Conservation (phyloP, 2,113 vertebrate species). For the Gallinago undulata region DNA sequence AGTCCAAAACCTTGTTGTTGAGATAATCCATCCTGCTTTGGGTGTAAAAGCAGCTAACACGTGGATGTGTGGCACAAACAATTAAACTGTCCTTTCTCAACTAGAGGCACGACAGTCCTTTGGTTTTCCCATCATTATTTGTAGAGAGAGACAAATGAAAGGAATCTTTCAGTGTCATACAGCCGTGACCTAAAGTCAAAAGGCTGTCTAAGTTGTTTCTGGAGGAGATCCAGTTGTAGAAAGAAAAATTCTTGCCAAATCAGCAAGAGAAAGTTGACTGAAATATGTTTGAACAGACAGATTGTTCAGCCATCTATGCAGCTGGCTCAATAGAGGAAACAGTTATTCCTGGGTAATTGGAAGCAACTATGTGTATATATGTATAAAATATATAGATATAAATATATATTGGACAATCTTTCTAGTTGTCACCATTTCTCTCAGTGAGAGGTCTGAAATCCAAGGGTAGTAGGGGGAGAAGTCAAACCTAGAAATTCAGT, state of each 20-base stretch:
- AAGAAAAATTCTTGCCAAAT: constrained; percentile 45
- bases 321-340: constrained; percentile 30
- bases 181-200: constrained; percentile 21
- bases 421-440: not conserved
- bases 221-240: constrained; percentile 41
- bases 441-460: not conserved
- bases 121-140: not conserved
- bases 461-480: not conserved
- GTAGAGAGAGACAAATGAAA: constrained; percentile 24
- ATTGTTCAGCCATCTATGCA: constrained; percentile 49
- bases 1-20: not conserved
- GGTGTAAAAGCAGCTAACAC: not conserved
- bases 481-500: not conserved
- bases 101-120: not conserved
- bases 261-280: constrained; percentile 37
- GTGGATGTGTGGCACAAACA: not conserved
- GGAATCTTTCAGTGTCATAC: not conserved
- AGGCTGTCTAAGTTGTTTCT: constrained; percentile 49
- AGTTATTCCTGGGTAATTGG: constrained; percentile 41
- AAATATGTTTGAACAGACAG: constrained; percentile 43
- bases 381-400: not conserved
- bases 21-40: not conserved
- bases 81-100: not conserved
- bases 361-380: constrained; percentile 8
- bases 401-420: not conserved